These are phyloP conservation scores for Melozone crissalis DNA, from an alignment of 2,113 vertebrate species.

Conservation along the genomic window DNA sequence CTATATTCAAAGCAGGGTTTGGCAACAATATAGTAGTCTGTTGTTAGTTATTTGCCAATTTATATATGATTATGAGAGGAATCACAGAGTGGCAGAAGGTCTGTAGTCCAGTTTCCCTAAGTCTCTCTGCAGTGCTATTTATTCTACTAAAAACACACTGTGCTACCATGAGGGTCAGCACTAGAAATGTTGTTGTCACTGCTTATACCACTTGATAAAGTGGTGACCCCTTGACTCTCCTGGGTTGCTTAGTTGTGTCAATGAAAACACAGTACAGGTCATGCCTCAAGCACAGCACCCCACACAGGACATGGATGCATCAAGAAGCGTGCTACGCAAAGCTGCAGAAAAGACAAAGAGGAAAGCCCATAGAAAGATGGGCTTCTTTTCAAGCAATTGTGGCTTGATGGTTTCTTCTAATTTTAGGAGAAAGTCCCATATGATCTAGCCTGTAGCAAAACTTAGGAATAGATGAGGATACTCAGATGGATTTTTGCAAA, in stretches of 20 bases:
- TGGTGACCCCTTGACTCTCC: neutral
- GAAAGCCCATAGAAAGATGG: neutral
- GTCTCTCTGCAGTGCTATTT: neutral
- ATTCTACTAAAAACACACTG: neutral
- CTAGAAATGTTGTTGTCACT: neutral
- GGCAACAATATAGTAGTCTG: neutral
- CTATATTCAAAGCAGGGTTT: neutral
- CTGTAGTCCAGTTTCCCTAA: neutral
- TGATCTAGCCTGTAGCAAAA: neutral
- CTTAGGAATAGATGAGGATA: neutral
- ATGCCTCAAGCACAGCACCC: neutral
- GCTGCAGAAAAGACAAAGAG: neutral
- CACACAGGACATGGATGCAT: rapidly evolving
- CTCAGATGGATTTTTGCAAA: neutral
- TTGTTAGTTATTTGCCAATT: neutral
- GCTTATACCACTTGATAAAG: neutral
- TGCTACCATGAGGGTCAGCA: neutral
- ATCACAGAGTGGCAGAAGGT: neutral
- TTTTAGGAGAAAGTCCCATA: neutral
- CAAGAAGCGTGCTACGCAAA: neutral
- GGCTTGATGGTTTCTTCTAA: neutral
- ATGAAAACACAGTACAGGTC: neutral
- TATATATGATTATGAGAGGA: neutral
- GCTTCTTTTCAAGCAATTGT: neutral
- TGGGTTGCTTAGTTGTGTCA: neutral